Evolutionary conservation across 2,113 vertebrate species (phyloP).

Genomic region (Antigone vipio): DNA sequence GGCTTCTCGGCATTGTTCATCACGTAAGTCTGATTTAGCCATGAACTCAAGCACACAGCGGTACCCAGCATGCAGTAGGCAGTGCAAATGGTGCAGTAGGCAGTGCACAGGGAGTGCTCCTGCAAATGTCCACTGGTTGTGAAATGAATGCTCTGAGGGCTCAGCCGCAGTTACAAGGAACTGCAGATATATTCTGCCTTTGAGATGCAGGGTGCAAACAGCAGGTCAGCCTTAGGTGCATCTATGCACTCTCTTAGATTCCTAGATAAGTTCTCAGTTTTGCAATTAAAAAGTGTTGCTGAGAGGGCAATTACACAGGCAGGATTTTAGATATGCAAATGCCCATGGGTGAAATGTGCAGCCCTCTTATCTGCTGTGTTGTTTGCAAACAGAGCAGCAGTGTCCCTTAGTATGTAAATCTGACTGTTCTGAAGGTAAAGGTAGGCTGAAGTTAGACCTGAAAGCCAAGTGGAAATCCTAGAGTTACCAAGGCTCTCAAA

Average conservation of each 20-base stretch:
- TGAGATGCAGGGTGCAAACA: background rate
- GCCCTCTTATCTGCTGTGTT: background rate
- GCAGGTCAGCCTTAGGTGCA: background rate
- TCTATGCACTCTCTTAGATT: background rate
- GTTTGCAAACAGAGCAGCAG: background rate
- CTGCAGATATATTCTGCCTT: background rate
- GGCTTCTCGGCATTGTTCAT: background rate
- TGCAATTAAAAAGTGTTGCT: background rate
- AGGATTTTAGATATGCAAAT: background rate
- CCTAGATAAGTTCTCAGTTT: background rate
- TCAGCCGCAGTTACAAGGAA: background rate
- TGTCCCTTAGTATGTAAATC: background rate
- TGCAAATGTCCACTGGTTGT: accelerated
- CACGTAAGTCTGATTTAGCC: background rate
- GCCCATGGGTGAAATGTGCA: background rate
- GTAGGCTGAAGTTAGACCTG: background rate
- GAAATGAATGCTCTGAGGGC: background rate
- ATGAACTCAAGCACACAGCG: background rate
- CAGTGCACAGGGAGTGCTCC: background rate
- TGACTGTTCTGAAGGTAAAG: background rate
- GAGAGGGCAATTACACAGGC: background rate
- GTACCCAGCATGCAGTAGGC: background rate
- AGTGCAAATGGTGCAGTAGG: background rate
- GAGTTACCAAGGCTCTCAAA: background rate
- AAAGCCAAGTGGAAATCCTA: background rate